Evolutionary conservation across 2,113 vertebrate genomes (phyloP), one percentile per base, ranked within the genome.

Genomic region (Platycercus adscitus): DNA sequence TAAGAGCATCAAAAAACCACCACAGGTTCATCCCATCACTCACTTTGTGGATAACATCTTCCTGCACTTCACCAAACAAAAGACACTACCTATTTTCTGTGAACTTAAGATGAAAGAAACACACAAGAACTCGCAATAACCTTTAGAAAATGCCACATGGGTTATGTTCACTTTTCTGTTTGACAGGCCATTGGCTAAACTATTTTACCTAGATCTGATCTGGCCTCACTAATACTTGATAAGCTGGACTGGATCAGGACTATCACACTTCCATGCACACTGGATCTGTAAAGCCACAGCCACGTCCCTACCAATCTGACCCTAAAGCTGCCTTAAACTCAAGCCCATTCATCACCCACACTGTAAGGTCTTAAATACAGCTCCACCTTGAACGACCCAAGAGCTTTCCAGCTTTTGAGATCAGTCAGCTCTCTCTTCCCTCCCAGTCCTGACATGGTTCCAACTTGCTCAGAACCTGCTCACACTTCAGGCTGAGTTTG

Each of bases 81-180:
- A 68, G 43, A 79, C 3, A 8, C 6, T 44, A 43, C 18, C 25
- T 43, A 10, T 47, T 81, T 89, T 60, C 70, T 39, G 29, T 75
- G 49, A 83, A 66, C 17, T 63, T 77, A 52, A 94, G 81, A 66
- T 46, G 50, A 93, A 91, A 56, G 37, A 83, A 80, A 83, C 17
- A 39, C 1, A 4, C 2, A 76, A 85, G 56, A 88, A 90, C 49
- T 77, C 2, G 0, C 58, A 80, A 49, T 14, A 91, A 88, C 44
- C 66, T 91, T n/a, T 75, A 86, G 79, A 85, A 88, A 82, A 91
- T 13, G 35, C 66, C 78, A 52, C 26, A 26, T 8, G 41, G 50
- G 28, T 14, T 64, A 61, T 6, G 2, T 21, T 50, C 58, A 35
- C n/a, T 47, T 47, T 56, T 86, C 43, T 37, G 37, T 69, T 8